Conservation (phyloP, 2,888 invertebrate genomes). For the Prenolepis imparis region DNA sequence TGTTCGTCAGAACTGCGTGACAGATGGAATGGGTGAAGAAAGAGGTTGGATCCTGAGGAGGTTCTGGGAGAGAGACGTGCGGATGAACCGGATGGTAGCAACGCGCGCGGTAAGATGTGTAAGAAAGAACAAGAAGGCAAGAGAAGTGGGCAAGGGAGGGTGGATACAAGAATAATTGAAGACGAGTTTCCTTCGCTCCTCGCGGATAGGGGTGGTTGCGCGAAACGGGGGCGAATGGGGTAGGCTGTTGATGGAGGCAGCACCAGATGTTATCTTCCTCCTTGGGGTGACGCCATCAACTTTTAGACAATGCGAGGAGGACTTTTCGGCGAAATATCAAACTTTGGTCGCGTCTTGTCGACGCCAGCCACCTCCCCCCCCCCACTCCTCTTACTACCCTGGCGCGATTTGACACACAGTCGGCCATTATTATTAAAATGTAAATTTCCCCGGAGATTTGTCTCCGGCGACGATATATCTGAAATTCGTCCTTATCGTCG, state of each 20-base stretch:
- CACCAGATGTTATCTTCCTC: slow-evolving; percentile 84
- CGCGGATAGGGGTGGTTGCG: slow-evolving; percentile 76
- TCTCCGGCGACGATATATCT: slow-evolving; percentile 43
- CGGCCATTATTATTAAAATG: slow-evolving; percentile 76
- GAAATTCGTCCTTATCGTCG: slow-evolving; percentile 38
- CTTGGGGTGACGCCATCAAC: slow-evolving; percentile 83
- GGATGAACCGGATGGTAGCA: slow-evolving; percentile 79
- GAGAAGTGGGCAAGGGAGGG: slow-evolving; percentile 55
- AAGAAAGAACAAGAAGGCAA: slow-evolving; percentile 68
- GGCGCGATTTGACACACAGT: slow-evolving; percentile 47
- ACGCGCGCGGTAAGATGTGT: slow-evolving; percentile 77
- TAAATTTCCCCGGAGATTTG: slow-evolving; percentile 72
- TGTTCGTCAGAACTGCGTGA: slow-evolving; percentile 80
- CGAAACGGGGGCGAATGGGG: slow-evolving; percentile 67
- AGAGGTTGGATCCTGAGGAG: slow-evolving; percentile 41
- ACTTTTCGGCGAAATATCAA: slow-evolving; percentile 84
- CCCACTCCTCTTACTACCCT: slow-evolving; percentile 8
- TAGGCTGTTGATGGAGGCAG: slow-evolving; percentile 83
- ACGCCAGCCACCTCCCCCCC: slow-evolving; percentile 54
- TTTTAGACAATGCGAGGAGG: slow-evolving; percentile 84
- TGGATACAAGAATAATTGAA: slow-evolving; percentile 84
- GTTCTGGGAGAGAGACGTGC: slow-evolving; percentile 47
- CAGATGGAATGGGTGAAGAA: slow-evolving; percentile 77
- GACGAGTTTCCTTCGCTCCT: slow-evolving; percentile 82
- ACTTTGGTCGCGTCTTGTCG: slow-evolving; percentile 79